A percentile compares a stretch with the other conserved stretches of the same genome.
Evolutionary conservation across 2,113 vertebrate genomes (phyloP).

Genomic region (Hipposideros armiger): DNA sequence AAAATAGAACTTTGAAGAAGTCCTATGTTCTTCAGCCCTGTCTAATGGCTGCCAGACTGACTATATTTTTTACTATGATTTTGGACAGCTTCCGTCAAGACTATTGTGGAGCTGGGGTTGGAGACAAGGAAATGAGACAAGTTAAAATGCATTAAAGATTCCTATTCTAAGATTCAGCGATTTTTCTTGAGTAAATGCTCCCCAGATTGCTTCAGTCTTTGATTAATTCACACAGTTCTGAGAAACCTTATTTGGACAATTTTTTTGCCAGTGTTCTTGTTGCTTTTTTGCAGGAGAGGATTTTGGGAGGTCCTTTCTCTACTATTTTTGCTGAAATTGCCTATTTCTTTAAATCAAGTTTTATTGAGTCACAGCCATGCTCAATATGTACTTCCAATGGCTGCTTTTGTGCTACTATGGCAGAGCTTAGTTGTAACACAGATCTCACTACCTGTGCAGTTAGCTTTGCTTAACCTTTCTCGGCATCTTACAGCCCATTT

Average conservation of each 20-base stretch:
- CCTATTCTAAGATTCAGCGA: neutral
- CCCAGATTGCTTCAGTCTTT: neutral
- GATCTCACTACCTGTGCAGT: neutral
- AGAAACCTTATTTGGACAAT: neutral
- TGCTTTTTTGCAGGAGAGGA: neutral
- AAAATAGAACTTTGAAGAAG: neutral
- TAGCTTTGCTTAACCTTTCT: neutral
- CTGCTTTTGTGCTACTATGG: neutral
- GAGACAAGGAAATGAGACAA: neutral
- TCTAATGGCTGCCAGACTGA: neutral
- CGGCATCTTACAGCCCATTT: neutral
- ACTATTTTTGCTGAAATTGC: neutral
- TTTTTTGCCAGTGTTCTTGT: conserved; percentile 30
- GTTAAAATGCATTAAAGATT: neutral
- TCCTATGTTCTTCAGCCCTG: neutral
- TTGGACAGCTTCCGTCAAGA: neutral
- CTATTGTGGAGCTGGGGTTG: neutral
- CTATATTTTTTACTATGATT: neutral
- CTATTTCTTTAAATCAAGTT: conserved; percentile 21
- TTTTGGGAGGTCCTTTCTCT: neutral
- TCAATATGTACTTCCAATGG: neutral
- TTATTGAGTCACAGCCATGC: neutral
- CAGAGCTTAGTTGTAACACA: neutral
- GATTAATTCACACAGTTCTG: conserved; percentile 12
- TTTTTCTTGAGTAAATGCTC: conserved; percentile 2